Evolutionary conservation across 2,888 invertebrate genomes (phyloP).

Genomic region (Cremastobaeus sp.): DNA sequence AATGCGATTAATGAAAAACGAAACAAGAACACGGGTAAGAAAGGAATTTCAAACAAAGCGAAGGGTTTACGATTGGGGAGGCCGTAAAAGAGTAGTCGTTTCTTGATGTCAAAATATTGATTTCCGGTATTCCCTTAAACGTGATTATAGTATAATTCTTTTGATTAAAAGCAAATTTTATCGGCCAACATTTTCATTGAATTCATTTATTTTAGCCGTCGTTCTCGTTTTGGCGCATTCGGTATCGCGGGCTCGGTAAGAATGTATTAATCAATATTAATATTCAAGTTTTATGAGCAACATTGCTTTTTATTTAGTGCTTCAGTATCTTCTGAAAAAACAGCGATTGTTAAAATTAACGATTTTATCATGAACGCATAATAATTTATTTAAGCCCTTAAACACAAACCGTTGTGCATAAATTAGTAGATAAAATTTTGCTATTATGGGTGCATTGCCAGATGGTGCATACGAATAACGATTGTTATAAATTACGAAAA

Average conservation of each 20-base stretch:
- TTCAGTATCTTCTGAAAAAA: neutral
- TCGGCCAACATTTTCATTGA: no score
- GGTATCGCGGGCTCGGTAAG: no score
- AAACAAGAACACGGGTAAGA: conserved; percentile 7
- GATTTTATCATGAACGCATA: conserved; percentile 22
- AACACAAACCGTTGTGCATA: conserved; percentile 45
- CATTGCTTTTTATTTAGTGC: neutral
- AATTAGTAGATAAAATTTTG: conserved; percentile 43
- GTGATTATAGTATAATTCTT: neutral
- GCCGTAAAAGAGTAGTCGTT: conserved; percentile 19
- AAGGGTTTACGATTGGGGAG: conserved; percentile 8
- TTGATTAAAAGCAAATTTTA: neutral
- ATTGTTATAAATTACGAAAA: conserved; percentile 53
- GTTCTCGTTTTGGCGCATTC: no score
- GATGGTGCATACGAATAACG: conserved; percentile 46
- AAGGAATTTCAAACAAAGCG: conserved; percentile 13
- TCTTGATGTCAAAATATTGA: conserved; percentile 21
- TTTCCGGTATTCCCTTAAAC: conserved; percentile 12
- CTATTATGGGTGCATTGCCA: conserved; percentile 38
- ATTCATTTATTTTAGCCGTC: no score
- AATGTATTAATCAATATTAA: neutral
- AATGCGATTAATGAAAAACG: conserved; percentile 17
- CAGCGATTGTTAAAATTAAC: conserved; percentile 26
- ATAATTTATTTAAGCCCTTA: conserved; percentile 32
- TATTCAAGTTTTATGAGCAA: neutral